Percentiles rank a stretch among this genome's conserved stretches.
phyloP scores from a whole-genome alignment of 1,140 invertebrate species.

The Condylostylus longicornis region DNA sequence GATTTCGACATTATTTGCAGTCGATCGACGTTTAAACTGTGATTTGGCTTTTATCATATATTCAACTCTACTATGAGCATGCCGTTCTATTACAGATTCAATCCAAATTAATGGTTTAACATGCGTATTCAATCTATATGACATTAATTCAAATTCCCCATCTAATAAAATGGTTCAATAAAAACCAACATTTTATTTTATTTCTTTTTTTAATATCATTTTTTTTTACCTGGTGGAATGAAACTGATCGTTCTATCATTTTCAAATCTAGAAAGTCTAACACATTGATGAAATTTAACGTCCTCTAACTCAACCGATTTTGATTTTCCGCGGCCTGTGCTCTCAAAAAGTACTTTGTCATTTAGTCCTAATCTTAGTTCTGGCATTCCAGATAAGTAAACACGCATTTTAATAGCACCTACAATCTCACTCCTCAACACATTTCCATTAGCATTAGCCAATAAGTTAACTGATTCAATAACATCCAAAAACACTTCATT shows the following conservation, averaged over 20 bases:
- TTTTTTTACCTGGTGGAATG: slow-evolving; percentile 94
- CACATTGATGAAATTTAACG: slow-evolving; percentile 99
- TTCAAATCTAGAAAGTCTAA: slow-evolving; percentile 91
- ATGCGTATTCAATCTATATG: slow-evolving; percentile 92
- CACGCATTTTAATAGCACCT: slow-evolving; percentile 97
- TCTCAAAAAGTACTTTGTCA: slow-evolving; percentile 98
- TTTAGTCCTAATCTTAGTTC: slow-evolving; percentile 95
- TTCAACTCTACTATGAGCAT: slow-evolving; percentile 93
- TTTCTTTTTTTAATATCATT: too few species aligned
- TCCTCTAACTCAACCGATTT: slow-evolving; percentile 99
- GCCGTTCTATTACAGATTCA: slow-evolving; percentile 97
- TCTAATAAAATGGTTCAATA: too few species aligned
- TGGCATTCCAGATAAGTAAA: slow-evolving; percentile 99
- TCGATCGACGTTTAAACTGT: slow-evolving; percentile 95
- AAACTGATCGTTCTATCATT: slow-evolving; percentile 98
- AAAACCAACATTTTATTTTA: too few species aligned
- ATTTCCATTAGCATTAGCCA: slow-evolving; percentile 96
- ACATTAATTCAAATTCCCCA: slow-evolving; percentile 99
- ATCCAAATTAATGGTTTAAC: slow-evolving; percentile 99
- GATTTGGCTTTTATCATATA: slow-evolving; percentile 99
- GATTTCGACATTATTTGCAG: slow-evolving; percentile 98
- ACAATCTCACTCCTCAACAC: slow-evolving; percentile 97
- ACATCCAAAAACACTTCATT: slow-evolving; percentile 99
- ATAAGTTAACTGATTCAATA: slow-evolving; percentile 95
- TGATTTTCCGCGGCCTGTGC: slow-evolving; percentile 91